Percentiles rank a stretch among this genome's conserved stretches.
phyloP scores from a whole-genome alignment of 1,140 invertebrate genomes.

The Euglossa dilemma region DNA sequence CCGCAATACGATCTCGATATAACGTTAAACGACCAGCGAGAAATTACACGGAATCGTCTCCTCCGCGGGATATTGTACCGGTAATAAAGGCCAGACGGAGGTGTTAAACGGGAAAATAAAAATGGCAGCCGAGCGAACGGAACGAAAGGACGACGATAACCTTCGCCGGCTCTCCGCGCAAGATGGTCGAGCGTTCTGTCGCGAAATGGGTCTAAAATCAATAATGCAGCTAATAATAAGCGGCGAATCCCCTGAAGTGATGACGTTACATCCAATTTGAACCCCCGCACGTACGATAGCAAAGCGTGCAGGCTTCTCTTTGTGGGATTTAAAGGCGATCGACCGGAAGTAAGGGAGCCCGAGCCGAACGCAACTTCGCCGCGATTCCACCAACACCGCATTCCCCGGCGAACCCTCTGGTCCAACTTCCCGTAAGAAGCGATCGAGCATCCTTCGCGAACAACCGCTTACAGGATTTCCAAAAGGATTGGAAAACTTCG shows the following conservation, averaged over 20 bases:
- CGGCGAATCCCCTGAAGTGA: slow-evolving; percentile 67
- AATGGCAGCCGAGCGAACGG: slow-evolving; percentile 12
- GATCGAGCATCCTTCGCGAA: background rate
- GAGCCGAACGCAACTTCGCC: slow-evolving; percentile 6
- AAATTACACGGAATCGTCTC: slow-evolving; percentile 1
- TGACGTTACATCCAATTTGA: slow-evolving; percentile 68
- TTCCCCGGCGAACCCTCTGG: background rate
- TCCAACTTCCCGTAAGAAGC: background rate
- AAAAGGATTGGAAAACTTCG: background rate
- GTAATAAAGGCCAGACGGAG: slow-evolving; percentile 3
- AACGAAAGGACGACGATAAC: slow-evolving; percentile 45
- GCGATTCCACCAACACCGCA: background rate
- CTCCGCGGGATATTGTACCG: slow-evolving; percentile 4
- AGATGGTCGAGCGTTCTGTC: slow-evolving; percentile 18
- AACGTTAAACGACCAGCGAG: background rate
- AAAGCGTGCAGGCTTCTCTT: slow-evolving; percentile 59
- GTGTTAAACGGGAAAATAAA: slow-evolving; percentile 37
- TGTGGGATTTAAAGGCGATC: slow-evolving; percentile 61
- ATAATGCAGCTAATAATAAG: slow-evolving; percentile 69
- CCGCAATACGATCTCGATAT: background rate
- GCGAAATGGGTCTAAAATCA: slow-evolving; percentile 49
- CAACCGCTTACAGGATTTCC: slow-evolving; percentile 9
- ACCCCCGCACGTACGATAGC: slow-evolving; percentile 2
- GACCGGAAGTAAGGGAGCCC: slow-evolving; percentile 28
- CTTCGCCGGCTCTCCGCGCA: slow-evolving; percentile 22